Percentiles rank a stretch among this genome's conserved stretches.
These are phyloP conservation scores for Micrastur ruficollis DNA, from an alignment of 2,797 vertebrate species.

Conservation along the genomic window DNA sequence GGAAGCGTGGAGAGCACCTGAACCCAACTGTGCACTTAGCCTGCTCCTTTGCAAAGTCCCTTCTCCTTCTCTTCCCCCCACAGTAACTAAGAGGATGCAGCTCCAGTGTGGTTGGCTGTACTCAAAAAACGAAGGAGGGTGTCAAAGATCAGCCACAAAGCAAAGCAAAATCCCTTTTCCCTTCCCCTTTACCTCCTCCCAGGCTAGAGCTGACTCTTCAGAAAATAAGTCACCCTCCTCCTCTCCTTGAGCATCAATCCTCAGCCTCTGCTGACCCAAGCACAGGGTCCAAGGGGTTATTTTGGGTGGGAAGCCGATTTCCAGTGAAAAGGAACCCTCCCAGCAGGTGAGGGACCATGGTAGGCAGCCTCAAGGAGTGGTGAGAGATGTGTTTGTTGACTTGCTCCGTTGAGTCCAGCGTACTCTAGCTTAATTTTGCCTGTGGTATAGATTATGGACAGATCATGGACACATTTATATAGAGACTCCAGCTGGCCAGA, in stretches of 20 bases:
- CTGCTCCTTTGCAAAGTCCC: neutral
- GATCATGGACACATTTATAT: neutral
- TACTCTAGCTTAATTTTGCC: neutral
- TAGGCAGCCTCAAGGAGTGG: neutral
- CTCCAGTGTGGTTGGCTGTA: neutral
- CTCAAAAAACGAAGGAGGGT: neutral
- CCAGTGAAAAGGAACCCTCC: neutral
- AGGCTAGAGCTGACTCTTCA: neutral
- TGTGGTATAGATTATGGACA: neutral
- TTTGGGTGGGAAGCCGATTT: neutral
- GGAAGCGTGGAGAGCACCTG: neutral
- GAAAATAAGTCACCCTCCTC: neutral
- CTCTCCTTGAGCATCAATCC: neutral
- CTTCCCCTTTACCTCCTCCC: neutral
- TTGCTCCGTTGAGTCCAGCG: neutral
- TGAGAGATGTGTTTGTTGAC: neutral
- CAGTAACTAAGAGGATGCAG: neutral
- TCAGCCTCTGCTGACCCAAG: neutral
- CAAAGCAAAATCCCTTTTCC: neutral
- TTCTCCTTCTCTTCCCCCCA: neutral
- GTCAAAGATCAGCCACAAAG: neutral
- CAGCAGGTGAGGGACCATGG: neutral
- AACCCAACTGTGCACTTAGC: neutral
- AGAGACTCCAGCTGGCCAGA: neutral
- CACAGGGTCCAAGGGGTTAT: fast-evolving